Percentiles rank a stretch among this genome's conserved stretches.
Conservation (phyloP, 2,888 invertebrate genomes). For the Leptothorax acervorum region DNA sequence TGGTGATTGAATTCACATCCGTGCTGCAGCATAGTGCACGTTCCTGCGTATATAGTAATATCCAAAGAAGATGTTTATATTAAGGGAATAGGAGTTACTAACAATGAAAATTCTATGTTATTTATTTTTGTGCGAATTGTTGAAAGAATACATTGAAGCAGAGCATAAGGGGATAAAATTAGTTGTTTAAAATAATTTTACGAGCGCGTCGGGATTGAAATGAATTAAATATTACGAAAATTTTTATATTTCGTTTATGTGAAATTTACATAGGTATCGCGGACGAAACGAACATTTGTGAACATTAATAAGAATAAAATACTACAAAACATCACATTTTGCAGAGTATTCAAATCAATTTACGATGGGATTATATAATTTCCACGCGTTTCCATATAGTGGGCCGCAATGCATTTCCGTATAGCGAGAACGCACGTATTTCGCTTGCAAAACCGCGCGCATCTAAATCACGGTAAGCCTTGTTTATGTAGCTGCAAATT, state of each 20-base stretch:
- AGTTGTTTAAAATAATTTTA: constrained; percentile 9
- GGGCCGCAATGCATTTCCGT: constrained; percentile 23
- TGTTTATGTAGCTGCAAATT: constrained; percentile 82
- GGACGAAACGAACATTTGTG: neutral
- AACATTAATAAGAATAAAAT: neutral
- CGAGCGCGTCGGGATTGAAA: neutral
- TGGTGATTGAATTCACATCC: constrained; percentile 44
- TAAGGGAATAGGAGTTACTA: neutral
- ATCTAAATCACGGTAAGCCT: constrained; percentile 82
- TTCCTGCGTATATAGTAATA: neutral
- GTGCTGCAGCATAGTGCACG: neutral
- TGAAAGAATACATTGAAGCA: neutral
- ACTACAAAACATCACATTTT: neutral
- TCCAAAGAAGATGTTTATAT: neutral
- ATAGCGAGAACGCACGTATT: constrained; percentile 36
- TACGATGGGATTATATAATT: constrained; percentile 29
- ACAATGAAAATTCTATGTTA: neutral
- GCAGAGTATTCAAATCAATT: constrained; percentile 24
- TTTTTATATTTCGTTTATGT: neutral
- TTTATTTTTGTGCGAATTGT: neutral
- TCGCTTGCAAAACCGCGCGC: constrained; percentile 66
- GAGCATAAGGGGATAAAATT: neutral
- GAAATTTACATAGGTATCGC: neutral
- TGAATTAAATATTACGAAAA: neutral
- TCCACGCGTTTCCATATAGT: constrained; percentile 17